Base-by-base conservation (phyloP, 1,140 invertebrate species). In the Ladona fulva region DNA sequence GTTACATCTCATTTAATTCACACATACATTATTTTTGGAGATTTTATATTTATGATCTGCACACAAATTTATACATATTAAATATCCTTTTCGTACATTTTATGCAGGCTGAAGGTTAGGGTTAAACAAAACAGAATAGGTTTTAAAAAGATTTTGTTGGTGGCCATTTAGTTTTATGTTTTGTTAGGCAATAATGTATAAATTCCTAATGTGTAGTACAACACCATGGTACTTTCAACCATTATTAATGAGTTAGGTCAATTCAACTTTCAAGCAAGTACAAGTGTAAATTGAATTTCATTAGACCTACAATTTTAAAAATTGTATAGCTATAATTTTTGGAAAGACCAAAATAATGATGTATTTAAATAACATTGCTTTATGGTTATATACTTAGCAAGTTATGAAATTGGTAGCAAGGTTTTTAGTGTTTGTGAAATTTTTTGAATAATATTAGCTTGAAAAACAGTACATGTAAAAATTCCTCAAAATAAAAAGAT, bases 11-110 rank as follows among this genome's bases (percentile, higher is more conserved):
- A 66, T 66, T 66, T 6, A 66, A 66, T 66, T 66, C 12, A 66
- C 52, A 66, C 52, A 52, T 52, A 66, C 52, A 66, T 66, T 66
- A 66, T 66, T 66, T 66, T 66, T 66, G n/a, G 14, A 66, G n/a
- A 22, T 66, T 66, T 66, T 66, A 66, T 22, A 22, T 66, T 37
- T 66, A 66, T 66, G 14, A 66, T 66, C 52, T 66, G 14, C 52
- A 66, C 52, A 66, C 52, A 66, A 66, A 66, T 66, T 16, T 66
- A 66, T 66, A 66, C 52, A 66, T 66, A 22, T 66, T 66, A 16
- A 19, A 19, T 66, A 66, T 66, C 52, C 52, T 66, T 22, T 66
- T 22, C 52, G 14, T 66, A 66, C 16, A 66, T 16, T 6, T 66
- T 19, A 66, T 66, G 52, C 52, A 66, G 52, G 52, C 52, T 66